phyloP scores from a whole-genome alignment of 2,797 vertebrate species.

The Meriones psammophilus region DNA sequence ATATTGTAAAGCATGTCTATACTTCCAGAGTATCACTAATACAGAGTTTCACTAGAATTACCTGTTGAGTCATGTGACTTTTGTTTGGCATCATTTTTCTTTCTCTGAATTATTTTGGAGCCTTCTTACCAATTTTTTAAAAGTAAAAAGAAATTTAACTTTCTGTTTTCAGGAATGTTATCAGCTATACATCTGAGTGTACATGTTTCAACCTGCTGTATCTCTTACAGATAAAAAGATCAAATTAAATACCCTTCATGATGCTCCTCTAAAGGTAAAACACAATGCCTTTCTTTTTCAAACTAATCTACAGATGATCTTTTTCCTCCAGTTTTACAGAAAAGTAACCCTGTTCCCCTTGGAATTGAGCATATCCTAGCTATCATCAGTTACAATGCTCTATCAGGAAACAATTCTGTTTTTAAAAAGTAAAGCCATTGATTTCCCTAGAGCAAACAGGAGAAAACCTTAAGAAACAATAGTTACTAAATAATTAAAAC shows the following conservation, averaged over 20 bases:
- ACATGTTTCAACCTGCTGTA: conserved; percentile 66
- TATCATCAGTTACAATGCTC: conserved; percentile 46
- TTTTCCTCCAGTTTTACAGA: conserved; percentile 56
- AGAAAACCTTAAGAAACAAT: conserved; percentile 51
- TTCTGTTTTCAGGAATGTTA: conserved; percentile 61
- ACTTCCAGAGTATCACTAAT: conserved; percentile 78
- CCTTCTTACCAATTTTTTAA: conserved; percentile 54
- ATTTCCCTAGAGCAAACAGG: conserved; percentile 42
- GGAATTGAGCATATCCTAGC: conserved; percentile 53
- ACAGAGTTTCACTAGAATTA: conserved; percentile 77
- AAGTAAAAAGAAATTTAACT: conserved; percentile 64
- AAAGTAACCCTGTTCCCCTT: conserved; percentile 56
- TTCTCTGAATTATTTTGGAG: conserved; percentile 62
- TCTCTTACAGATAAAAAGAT: conserved; percentile 71
- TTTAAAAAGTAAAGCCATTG: conserved; percentile 56
- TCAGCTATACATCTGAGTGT: conserved; percentile 68
- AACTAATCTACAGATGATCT: conserved; percentile 64
- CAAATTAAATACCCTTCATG: conserved; percentile 70
- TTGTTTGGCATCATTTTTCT: conserved; percentile 66
- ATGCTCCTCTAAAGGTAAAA: conserved; percentile 70
- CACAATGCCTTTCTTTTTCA: conserved; percentile 71
- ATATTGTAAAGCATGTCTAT: conserved; percentile 75
- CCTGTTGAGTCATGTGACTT: conserved; percentile 64
- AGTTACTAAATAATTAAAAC: conserved; percentile 52
- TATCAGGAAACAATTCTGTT: background rate